phyloP scores from a whole-genome alignment of 2,113 vertebrate species.

The Cyprinodon brontotheroides region DNA sequence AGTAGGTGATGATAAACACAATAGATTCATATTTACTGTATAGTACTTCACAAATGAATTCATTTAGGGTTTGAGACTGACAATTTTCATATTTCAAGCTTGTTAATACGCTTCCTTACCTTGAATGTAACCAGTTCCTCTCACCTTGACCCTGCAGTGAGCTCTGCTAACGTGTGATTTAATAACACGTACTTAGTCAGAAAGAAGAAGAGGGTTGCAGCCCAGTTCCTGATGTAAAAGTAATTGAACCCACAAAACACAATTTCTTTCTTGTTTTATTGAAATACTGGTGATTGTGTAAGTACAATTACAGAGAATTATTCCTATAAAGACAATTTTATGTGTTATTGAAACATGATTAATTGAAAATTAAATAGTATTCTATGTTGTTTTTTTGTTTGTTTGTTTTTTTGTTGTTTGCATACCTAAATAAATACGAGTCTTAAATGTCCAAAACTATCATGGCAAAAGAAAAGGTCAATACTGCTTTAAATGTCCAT shows the following conservation, averaged over 20 bases:
- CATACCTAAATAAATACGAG: slow-evolving; percentile 24
- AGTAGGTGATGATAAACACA: background rate
- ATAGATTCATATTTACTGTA: background rate
- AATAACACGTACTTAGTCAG: background rate
- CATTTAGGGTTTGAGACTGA: background rate
- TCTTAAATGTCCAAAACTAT: background rate
- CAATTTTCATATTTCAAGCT: background rate
- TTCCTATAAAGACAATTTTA: background rate
- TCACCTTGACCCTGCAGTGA: background rate
- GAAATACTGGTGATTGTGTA: slow-evolving; percentile 8
- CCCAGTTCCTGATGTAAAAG: background rate
- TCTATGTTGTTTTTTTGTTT: background rate
- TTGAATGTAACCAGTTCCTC: background rate
- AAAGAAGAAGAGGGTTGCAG: slow-evolving; percentile 40
- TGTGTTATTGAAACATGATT: background rate
- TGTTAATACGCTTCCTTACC: slow-evolving; percentile 20
- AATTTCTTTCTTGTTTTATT: slow-evolving; percentile 26
- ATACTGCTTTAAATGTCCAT: background rate
- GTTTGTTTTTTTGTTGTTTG: background rate
- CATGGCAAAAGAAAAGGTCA: background rate
- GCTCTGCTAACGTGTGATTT: background rate
- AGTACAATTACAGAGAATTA: background rate
- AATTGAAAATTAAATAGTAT: background rate
- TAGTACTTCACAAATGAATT: background rate
- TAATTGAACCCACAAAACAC: background rate